Conservation (phyloP, 2,797 vertebrate species). For the Sitta carolinensis region DNA sequence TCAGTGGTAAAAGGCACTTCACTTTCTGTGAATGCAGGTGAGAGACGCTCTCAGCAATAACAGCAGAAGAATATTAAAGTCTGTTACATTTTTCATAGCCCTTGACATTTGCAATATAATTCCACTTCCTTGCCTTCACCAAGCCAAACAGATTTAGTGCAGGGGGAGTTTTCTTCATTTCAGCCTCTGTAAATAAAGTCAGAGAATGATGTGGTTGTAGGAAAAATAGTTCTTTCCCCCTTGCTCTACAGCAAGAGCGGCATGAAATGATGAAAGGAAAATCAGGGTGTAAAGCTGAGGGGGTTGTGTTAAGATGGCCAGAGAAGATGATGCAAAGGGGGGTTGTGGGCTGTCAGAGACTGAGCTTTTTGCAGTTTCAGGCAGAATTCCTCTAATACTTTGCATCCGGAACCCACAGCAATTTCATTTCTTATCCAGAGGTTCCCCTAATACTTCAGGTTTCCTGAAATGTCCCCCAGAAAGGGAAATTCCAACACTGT, state of each 20-base stretch:
- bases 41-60: constrained; percentile 42
- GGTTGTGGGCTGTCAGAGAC: not conserved
- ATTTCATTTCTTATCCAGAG: not conserved
- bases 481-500: not conserved
- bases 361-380: not conserved
- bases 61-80: constrained; percentile 57
- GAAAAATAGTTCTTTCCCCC: not conserved
- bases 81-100: constrained; percentile 65
- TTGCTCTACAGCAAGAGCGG: not conserved
- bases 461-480: not conserved
- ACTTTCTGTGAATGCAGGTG: constrained; percentile 33
- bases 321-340: not conserved
- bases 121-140: constrained; percentile 41
- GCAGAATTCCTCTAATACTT: not conserved
- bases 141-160: not conserved
- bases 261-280: not conserved
- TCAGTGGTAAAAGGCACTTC: constrained; percentile 41
- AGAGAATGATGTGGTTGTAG: not conserved
- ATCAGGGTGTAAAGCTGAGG: not conserved
- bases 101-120: constrained; percentile 56
- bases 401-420: accelerated
- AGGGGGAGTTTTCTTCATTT: constrained; percentile 20
- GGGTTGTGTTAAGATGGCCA: not conserved
- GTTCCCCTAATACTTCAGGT: not conserved
- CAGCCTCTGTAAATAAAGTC: not conserved